Conservation (phyloP, 2,113 vertebrate species). For the Helogale parvula region DNA sequence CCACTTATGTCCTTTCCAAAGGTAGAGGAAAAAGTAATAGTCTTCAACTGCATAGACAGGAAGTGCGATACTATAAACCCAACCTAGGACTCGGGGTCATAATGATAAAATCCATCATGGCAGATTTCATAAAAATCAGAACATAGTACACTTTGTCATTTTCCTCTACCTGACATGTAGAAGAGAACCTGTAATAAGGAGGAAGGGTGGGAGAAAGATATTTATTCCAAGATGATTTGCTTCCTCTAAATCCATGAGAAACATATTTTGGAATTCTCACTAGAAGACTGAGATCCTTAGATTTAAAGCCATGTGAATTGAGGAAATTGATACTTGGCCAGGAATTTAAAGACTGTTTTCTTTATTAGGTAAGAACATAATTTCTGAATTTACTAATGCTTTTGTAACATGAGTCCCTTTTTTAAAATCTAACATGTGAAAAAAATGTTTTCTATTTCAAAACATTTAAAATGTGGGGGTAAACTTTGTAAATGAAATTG, state of each 20-base stretch:
- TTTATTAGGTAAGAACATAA: slow-evolving; percentile 73
- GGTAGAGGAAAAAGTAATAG: neutral
- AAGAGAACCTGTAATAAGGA: neutral
- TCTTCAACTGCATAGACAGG: neutral
- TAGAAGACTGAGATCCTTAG: slow-evolving; percentile 22
- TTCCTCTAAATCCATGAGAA: slow-evolving; percentile 59
- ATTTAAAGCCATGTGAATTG: slow-evolving; percentile 52
- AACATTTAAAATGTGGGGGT: slow-evolving; percentile 7
- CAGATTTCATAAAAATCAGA: neutral
- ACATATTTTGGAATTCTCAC: slow-evolving; percentile 61
- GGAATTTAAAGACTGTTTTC: slow-evolving; percentile 75
- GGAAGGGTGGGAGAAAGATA: neutral
- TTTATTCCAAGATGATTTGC: slow-evolving; percentile 32
- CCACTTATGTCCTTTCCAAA: neutral
- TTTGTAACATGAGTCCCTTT: slow-evolving; percentile 32
- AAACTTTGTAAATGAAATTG: slow-evolving; percentile 4
- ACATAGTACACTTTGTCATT: neutral
- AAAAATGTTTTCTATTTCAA: neutral
- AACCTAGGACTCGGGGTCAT: neutral
- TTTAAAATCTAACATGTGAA: slow-evolving; percentile 42
- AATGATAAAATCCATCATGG: neutral
- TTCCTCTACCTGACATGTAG: slow-evolving; percentile 36
- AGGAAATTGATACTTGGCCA: slow-evolving; percentile 71
- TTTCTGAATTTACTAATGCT: slow-evolving; percentile 64
- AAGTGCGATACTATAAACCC: neutral